Percentiles rank a stretch among this genome's conserved stretches.
These are phyloP conservation scores for Opisthocomus hoazin DNA, from an alignment of 2,113 vertebrate species.

Conservation along the genomic window DNA sequence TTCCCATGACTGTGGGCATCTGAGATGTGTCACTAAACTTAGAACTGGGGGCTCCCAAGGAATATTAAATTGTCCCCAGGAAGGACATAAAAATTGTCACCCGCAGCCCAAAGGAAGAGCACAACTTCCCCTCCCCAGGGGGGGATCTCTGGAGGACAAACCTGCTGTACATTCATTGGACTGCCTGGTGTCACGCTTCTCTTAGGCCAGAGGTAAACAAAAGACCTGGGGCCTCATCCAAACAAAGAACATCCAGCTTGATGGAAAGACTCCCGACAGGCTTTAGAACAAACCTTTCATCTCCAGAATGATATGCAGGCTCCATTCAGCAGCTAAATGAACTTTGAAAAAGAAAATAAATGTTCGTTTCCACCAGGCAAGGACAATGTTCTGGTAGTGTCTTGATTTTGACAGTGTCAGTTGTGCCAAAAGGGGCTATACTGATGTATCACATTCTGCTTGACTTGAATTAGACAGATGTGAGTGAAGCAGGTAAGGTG, in stretches of 20 bases:
- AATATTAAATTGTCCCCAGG: neutral
- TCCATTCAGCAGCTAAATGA: neutral
- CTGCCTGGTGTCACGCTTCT: neutral
- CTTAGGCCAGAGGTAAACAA: fast-evolving
- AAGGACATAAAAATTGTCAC: neutral
- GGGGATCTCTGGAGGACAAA: neutral
- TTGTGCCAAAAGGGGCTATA: neutral
- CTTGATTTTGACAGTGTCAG: neutral
- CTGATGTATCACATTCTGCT: neutral
- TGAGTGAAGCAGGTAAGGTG: neutral
- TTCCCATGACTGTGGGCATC: neutral
- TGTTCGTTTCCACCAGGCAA: neutral
- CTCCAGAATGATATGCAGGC: neutral
- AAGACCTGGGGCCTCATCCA: neutral
- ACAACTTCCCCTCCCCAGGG: neutral
- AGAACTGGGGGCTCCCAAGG: neutral
- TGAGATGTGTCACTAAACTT: neutral
- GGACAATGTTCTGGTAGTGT: neutral
- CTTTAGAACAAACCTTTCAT: neutral
- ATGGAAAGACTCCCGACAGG: neutral
- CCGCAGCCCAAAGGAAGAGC: neutral
- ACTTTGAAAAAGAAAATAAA: neutral
- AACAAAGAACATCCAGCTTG: neutral
- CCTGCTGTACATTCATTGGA: neutral
- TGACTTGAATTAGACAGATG: neutral